A percentile compares a stretch with the other conserved stretches of the same genome.
These are phyloP conservation scores for Charina bottae DNA, from an alignment of 2,113 vertebrate genomes.

Conservation along the genomic window DNA sequence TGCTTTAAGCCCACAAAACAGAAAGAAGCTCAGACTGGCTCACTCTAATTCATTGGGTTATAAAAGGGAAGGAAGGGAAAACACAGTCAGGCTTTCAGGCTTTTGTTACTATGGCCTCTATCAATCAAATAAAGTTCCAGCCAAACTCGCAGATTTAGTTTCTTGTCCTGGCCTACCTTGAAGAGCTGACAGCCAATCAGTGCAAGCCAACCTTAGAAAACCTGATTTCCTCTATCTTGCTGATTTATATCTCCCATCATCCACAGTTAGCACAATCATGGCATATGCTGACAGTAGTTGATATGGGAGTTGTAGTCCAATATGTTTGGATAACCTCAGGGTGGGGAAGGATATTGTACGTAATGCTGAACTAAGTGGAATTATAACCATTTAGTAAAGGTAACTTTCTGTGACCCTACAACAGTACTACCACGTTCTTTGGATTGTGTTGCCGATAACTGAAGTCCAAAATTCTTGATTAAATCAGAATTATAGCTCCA, in stretches of 20 bases:
- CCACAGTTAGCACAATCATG: not conserved
- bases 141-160: not conserved
- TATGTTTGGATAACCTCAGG: not conserved
- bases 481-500: constrained; percentile 42
- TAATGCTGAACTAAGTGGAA: not conserved
- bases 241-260: not conserved
- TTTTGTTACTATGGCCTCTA: not conserved
- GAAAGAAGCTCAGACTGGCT: not conserved
- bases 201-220: not conserved
- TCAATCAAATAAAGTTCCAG: not conserved
- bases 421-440: not conserved
- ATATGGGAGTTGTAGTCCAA: not conserved
- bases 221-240: not conserved
- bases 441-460: not conserved
- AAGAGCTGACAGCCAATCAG: not conserved
- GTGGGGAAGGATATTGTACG: not conserved
- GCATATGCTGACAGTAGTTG: not conserved
- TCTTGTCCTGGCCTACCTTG: not conserved
- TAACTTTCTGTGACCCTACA: not conserved
- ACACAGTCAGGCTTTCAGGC: not conserved
- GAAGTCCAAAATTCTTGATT: not conserved
- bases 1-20: not conserved
- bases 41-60: not conserved
- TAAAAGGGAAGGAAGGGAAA: not conserved
- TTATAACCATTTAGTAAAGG: not conserved